These are phyloP conservation scores for Drosophila ananassae DNA, from an alignment of 1,140 invertebrate species.

Conservation along the genomic window DNA sequence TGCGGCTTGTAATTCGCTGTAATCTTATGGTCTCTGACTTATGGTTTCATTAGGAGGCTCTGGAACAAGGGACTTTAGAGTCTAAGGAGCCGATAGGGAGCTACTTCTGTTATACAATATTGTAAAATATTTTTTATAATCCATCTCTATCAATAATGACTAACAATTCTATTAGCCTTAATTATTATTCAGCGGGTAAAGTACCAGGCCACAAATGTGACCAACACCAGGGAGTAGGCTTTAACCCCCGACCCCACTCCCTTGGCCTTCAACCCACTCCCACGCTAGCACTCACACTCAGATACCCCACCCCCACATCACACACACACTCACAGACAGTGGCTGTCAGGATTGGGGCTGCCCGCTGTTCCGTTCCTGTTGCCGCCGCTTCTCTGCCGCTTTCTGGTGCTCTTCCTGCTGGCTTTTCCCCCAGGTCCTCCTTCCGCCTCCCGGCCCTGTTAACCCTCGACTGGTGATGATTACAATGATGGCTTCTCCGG, in stretches of 20 bases:
- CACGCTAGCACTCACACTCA: constrained; percentile 22
- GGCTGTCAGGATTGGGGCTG: constrained; percentile 56
- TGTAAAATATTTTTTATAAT: too few relatives aligned
- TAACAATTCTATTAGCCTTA: constrained; percentile 77
- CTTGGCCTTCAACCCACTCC: constrained; percentile 10
- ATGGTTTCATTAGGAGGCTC: constrained; percentile 12
- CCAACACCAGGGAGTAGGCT: constrained; percentile 42
- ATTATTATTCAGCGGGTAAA: constrained; percentile 72
- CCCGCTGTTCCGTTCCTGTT: constrained; percentile 51
- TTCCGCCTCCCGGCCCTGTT: constrained; percentile 14
- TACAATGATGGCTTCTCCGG: constrained; percentile 76
- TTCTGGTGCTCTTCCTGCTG: constrained; percentile 38
- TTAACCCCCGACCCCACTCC: constrained; percentile 12
- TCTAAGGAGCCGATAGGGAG: neutral
- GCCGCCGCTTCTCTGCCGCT: constrained; percentile 20
- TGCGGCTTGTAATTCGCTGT: constrained; percentile 49
- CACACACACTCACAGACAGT: neutral
- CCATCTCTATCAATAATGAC: constrained; percentile 11
- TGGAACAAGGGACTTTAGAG: constrained; percentile 1
- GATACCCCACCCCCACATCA: neutral
- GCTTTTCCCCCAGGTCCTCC: neutral
- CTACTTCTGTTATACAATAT: neutral
- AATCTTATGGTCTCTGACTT: constrained; percentile 31
- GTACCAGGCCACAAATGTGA: constrained; percentile 61
- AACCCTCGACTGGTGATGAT: constrained; percentile 75